phyloP scores from a whole-genome alignment of 2,888 invertebrate species.

The Cataglyphis rosenhaueri region DNA sequence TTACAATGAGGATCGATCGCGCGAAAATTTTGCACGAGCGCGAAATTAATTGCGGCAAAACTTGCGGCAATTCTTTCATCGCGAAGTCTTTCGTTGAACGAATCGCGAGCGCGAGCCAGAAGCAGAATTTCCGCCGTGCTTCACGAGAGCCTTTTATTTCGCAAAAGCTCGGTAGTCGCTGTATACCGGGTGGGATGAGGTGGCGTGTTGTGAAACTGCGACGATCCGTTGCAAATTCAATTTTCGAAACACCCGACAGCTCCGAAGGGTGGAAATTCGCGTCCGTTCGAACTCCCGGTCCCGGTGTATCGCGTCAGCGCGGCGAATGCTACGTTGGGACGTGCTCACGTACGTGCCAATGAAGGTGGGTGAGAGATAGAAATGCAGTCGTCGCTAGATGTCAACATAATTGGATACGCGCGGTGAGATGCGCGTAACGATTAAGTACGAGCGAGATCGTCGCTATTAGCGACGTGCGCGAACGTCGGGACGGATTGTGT shows the following conservation, averaged over 20 bases:
- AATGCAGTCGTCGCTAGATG: slow-evolving; percentile 58
- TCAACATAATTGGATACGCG: slow-evolving; percentile 71
- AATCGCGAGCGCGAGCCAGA: neutral
- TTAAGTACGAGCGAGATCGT: slow-evolving; percentile 56
- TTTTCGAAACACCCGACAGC: slow-evolving; percentile 66
- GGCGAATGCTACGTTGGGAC: neutral
- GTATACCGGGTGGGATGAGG: neutral
- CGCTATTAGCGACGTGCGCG: slow-evolving; percentile 63
- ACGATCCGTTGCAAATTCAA: slow-evolving; percentile 70
- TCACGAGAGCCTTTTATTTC: neutral
- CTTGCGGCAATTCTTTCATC: neutral
- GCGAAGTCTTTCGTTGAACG: slow-evolving; percentile 7
- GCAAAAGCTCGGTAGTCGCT: slow-evolving; percentile 46
- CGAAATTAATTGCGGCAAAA: slow-evolving; percentile 30
- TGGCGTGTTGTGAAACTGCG: slow-evolving; percentile 54
- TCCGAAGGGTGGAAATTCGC: slow-evolving; percentile 58
- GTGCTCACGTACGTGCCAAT: slow-evolving; percentile 7
- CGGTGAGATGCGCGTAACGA: slow-evolving; percentile 15
- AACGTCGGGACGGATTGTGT: slow-evolving; percentile 63
- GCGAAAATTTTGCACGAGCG: slow-evolving; percentile 35
- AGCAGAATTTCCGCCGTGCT: neutral
- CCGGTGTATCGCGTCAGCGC: slow-evolving; percentile 5
- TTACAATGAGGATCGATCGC: slow-evolving; percentile 23
- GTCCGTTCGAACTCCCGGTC: neutral
- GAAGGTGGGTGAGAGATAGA: neutral